Percentiles rank a stretch among this genome's conserved stretches.
Conservation (phyloP, 2,113 vertebrate genomes). For the Chlamydotis undulata region DNA sequence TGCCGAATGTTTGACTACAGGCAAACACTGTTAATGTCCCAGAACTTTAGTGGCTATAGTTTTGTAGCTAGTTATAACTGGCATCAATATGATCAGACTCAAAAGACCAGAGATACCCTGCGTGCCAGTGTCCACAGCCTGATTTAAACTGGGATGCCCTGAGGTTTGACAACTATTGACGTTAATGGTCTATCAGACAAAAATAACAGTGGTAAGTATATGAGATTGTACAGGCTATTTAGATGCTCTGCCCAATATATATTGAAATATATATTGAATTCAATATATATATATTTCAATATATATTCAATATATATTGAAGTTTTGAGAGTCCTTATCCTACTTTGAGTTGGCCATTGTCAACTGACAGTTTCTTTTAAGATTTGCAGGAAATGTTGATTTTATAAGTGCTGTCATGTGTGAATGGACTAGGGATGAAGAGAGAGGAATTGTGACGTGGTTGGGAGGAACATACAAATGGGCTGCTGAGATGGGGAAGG, state of each 20-base stretch:
- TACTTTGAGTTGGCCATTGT: neutral
- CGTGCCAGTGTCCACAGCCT: neutral
- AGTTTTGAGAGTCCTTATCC: neutral
- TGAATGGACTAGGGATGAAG: neutral
- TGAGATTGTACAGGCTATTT: neutral
- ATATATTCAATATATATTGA: neutral
- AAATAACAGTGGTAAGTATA: neutral
- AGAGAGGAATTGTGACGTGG: neutral
- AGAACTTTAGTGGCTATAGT: neutral
- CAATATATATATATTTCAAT: neutral
- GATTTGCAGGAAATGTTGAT: neutral
- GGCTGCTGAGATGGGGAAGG: neutral
- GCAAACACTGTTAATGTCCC: neutral
- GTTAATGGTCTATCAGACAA: neutral
- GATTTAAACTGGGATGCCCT: neutral
- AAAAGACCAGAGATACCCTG: neutral
- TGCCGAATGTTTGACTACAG: neutral
- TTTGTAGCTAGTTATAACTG: neutral
- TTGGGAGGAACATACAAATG: neutral
- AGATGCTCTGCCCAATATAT: neutral
- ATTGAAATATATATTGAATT: neutral
- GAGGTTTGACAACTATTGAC: neutral
- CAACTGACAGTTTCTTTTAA: neutral
- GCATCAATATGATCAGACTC: neutral
- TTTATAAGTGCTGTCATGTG: neutral